Conservation (phyloP, 1,140 invertebrate genomes). For the Papilio polytes region DNA sequence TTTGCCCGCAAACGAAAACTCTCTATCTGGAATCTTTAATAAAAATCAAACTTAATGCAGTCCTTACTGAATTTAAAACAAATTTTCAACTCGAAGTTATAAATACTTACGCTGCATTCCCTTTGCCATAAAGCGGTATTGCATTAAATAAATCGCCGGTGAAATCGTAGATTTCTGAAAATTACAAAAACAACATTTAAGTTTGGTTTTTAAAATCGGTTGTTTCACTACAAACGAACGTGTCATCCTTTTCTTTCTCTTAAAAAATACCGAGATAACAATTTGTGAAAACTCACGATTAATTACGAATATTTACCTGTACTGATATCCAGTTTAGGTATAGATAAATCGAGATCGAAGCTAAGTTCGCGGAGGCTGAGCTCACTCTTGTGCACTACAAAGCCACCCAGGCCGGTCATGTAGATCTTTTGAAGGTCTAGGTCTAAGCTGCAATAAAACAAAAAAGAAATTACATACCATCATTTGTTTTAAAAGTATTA, state of each 20-base stretch:
- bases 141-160: constrained; percentile 60
- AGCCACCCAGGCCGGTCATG: constrained; percentile 57
- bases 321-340: constrained; percentile 53
- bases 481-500: no score
- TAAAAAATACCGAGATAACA: no score
- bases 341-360: constrained; percentile 62
- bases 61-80: neutral
- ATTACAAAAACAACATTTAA: constrained; percentile 3
- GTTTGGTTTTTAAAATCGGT: neutral
- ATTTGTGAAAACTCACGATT: neutral
- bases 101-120: constrained; percentile 59
- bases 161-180: constrained; percentile 61
- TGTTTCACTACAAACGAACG: no score
- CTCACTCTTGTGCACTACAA: constrained; percentile 55
- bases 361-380: constrained; percentile 48
- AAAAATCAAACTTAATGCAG: constrained; percentile 28
- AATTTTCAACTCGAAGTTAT: neutral
- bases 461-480: neutral
- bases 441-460: constrained; percentile 53
- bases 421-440: constrained; percentile 53
- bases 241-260: no score
- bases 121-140: constrained; percentile 63
- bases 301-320: constrained; percentile 50
- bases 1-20: constrained; percentile 53
- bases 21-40: constrained; percentile 57